Base-by-base conservation (phyloP, 2,888 invertebrate genomes). In the Noctua janthe region DNA sequence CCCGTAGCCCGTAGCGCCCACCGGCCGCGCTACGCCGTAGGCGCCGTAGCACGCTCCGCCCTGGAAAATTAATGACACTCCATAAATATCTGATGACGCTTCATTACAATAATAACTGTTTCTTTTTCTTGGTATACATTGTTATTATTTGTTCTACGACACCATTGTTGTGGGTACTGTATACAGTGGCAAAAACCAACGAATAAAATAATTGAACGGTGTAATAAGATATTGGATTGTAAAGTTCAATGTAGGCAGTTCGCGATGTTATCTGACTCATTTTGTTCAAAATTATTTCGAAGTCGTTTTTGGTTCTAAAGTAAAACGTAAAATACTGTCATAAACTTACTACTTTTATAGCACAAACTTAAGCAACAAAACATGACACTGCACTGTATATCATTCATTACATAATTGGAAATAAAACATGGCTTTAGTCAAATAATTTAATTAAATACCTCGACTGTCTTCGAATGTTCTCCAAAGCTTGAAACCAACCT, bases 11-110 rank as follows among this genome's bases (percentile, higher is more conserved):
- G 86, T 87, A 87, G 88, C 81, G 76, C 74, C 76, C 84, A 59
- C 74, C 88, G 47, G 54, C 78, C 39, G 71, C 80, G 85, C 91
- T 90, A 90, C 91, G 87, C 67, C 91, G 90, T 90, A 90, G 90
- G 54, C 29, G 71, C 51, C 86, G 90, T 90, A 90, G 91, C 75
- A 75, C 78, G 74, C 69, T 67, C 54, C 74, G 59, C 69, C 76
- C 90, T 90, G 91, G 85, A 90, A 91, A 75, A 78, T 84, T 80
- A 87, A 87, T 88, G 79, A 81, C 47, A 11, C 56, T 59, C 64
- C 81, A 84, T 81, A 76, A 82, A 76, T 89, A 78, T 76, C 76
- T 49, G 72, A 56, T 74, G 75, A 66, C 75, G 56, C 85, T 85
- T 81, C 69, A 81, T 88, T 85, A 85, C 64, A 81, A 74, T 79